These are phyloP conservation scores for Mirounga angustirostris DNA, from an alignment of 2,113 vertebrate genomes.

Conservation along the genomic window DNA sequence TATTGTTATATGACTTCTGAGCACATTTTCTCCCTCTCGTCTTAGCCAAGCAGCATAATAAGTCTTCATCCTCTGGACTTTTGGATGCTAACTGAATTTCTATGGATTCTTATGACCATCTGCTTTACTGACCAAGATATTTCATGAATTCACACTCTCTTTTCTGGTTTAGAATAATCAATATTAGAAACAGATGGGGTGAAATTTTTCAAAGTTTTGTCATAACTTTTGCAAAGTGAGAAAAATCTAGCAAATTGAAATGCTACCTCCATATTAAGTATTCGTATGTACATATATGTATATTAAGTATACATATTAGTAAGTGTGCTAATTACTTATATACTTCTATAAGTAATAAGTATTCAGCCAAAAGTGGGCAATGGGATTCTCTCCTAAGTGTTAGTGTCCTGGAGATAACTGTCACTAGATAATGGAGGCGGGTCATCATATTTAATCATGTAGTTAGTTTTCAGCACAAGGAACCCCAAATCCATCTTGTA, in stretches of 20 bases:
- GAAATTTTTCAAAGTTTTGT: constrained; percentile 77
- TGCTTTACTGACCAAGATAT: constrained; percentile 81
- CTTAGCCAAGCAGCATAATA: constrained; percentile 59
- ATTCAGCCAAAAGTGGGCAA: constrained; percentile 38
- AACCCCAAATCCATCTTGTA: neutral
- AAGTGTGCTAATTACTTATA: neutral
- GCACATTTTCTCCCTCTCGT: constrained; percentile 59
- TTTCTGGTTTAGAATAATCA: constrained; percentile 78
- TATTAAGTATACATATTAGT: neutral
- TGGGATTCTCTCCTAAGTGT: neutral
- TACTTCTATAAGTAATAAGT: neutral
- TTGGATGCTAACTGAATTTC: constrained; percentile 71
- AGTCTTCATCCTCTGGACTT: constrained; percentile 68
- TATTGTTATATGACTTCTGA: constrained; percentile 58
- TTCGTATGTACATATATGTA: neutral
- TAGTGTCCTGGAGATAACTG: neutral
- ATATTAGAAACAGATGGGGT: constrained; percentile 82
- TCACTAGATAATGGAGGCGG: neutral
- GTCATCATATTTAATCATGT: neutral
- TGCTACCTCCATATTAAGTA: constrained; percentile 54
- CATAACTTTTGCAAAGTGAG: constrained; percentile 69
- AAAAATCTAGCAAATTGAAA: constrained; percentile 73
- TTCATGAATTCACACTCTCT: constrained; percentile 81
- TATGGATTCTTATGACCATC: constrained; percentile 74
- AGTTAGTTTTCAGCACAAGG: neutral